Evolutionary conservation across 2,888 invertebrate genomes (phyloP), one percentile per base, ranked within the genome.

Genomic region (Yponomeuta sedellus): DNA sequence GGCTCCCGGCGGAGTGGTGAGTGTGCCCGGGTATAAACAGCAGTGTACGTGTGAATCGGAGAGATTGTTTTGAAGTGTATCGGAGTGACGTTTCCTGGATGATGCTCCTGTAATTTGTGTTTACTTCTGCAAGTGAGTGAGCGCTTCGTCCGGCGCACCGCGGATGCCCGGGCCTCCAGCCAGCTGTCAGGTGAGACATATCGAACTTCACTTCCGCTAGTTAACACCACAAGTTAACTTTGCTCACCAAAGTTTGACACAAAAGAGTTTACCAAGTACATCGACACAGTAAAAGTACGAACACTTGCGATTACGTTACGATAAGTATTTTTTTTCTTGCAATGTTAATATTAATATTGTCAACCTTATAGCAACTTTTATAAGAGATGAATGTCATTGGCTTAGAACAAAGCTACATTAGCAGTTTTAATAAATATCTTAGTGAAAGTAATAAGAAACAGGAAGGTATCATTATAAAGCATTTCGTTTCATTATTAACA

Each of bases 51-150:
- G 77, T 73, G 76, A 74, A 81, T 82, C 83, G 81, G 70, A 75
- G 75, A 78, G 83, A 80, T 86, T 91, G 90, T 91, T 91, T 90
- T 90, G 86, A 88, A 85, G 87, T 89, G 88, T 80, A 82, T 78
- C 78, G 74, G 75, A 78, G 82, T 85, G 85, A 85, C 85, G 79
- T 85, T 80, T 80, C 79, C 81, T 74, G 83, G 82, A 85, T 76
- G 76, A 79, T 86, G 84, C 82, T 86, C 80, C 78, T 83, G 79
- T 87, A 83, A 86, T 80, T 83, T 86, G 86, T 91, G 90, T 91
- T 91, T 91, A 89, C 89, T 86, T 90, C 88, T 82, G 79, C 73
- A 79, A 80, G 73, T 71, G 78, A 77, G 76, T 76, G 83, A 83
- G 83, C 83, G 85, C 83, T 80, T 68, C 72, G 71, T 74, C 79